Evolutionary conservation across 2,113 vertebrate species (phyloP).

Genomic region (Geothlypis trichas): DNA sequence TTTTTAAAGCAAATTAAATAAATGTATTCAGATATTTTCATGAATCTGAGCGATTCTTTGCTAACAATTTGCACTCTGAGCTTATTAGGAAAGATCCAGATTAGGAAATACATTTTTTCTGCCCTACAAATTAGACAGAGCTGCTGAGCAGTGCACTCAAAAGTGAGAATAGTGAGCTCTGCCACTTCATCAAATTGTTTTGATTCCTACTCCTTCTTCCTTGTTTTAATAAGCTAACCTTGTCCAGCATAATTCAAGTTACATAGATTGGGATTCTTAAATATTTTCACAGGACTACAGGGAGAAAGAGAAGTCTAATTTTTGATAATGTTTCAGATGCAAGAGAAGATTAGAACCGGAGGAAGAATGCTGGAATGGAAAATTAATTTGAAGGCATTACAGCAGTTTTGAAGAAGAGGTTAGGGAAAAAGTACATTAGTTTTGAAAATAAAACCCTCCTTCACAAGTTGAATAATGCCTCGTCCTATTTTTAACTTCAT

Average conservation of each 20-base stretch:
- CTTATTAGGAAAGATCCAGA: neutral
- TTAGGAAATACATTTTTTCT: neutral
- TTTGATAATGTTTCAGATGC: neutral
- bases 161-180: neutral
- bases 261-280: neutral
- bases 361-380: conserved; percentile 16
- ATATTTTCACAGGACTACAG: neutral
- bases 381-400: conserved; percentile 2
- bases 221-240: neutral
- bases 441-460: neutral
- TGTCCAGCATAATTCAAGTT: neutral
- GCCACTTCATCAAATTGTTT: neutral
- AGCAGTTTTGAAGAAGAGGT: neutral
- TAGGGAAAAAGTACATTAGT: neutral
- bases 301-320: neutral
- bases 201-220: neutral
- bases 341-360: conserved; percentile 10
- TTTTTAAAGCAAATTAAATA: neutral
- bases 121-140: neutral
- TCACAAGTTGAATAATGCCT: neutral
- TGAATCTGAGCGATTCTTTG: neutral
- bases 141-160: neutral
- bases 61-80: neutral
- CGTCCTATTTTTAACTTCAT: neutral
- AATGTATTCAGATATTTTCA: neutral